These are phyloP conservation scores for Psettodes erumei DNA, from an alignment of 2,113 vertebrate genomes.

Conservation along the genomic window DNA sequence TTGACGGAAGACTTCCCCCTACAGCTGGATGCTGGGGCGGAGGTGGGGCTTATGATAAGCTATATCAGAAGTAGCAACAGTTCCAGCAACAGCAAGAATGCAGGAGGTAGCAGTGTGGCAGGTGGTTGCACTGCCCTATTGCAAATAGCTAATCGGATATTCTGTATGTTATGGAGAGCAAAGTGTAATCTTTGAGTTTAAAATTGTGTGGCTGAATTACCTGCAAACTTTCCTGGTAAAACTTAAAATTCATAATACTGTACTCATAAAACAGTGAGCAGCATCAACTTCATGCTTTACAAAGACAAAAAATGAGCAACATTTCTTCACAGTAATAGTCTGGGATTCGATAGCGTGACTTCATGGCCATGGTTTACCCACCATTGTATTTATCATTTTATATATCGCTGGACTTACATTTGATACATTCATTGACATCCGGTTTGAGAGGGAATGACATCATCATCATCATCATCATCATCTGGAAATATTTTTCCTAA, in stretches of 20 bases:
- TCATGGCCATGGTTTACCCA: background rate
- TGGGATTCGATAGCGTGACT: background rate
- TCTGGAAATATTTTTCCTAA: background rate
- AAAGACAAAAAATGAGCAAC: background rate
- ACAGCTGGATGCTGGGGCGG: background rate
- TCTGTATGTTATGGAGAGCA: background rate
- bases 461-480: background rate
- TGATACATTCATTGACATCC: background rate
- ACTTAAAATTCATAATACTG: background rate
- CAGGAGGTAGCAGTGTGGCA: background rate
- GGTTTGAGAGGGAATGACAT: no score
- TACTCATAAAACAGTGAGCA: background rate
- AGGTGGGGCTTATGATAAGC: background rate
- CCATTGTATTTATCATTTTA: background rate
- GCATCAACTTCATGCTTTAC: background rate
- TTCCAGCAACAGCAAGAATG: background rate
- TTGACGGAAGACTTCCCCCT: no score
- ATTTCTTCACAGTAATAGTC: background rate
- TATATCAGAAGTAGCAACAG: background rate
- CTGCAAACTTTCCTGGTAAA: background rate
- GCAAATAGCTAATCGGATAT: background rate
- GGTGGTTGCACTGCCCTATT: background rate
- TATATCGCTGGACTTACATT: background rate
- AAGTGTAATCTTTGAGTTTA: background rate
- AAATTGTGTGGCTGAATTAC: background rate